Evolutionary conservation across 2,113 vertebrate genomes (phyloP).

Genomic region (Leptosomus discolor): DNA sequence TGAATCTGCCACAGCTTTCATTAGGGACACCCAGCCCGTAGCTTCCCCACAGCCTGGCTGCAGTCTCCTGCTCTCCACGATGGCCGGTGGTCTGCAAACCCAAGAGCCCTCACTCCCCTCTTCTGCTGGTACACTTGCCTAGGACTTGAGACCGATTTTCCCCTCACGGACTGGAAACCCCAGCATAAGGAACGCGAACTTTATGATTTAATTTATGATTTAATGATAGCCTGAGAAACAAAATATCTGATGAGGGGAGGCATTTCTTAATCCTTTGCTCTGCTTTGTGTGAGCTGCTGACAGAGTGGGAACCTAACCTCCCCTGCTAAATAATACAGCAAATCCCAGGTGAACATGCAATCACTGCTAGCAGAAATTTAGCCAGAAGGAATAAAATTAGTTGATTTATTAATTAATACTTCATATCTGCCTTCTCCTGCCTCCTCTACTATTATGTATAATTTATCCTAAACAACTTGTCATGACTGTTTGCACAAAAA

Average conservation of each 20-base stretch:
- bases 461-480: not conserved
- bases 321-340: not conserved
- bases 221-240: not conserved
- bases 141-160: not conserved
- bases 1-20: not conserved
- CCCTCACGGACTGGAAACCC: not conserved
- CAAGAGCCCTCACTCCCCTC: not conserved
- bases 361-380: not conserved
- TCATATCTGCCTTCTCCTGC: not conserved
- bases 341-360: not conserved
- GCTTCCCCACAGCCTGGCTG: not conserved
- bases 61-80: fast-evolving
- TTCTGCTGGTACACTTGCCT: not conserved
- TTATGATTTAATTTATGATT: not conserved
- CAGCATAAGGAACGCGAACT: not conserved
- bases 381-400: not conserved
- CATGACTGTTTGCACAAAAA: not conserved
- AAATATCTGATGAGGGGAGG: not conserved
- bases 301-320: not conserved
- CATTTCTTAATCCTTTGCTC: not conserved
- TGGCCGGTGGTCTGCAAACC: not conserved
- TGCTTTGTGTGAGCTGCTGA: not conserved
- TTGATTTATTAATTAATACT: not conserved
- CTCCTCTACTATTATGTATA: not conserved
- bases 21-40: fast-evolving